phyloP scores from a whole-genome alignment of 2,888 invertebrate species.

The Petrolisthes cinctipes region DNA sequence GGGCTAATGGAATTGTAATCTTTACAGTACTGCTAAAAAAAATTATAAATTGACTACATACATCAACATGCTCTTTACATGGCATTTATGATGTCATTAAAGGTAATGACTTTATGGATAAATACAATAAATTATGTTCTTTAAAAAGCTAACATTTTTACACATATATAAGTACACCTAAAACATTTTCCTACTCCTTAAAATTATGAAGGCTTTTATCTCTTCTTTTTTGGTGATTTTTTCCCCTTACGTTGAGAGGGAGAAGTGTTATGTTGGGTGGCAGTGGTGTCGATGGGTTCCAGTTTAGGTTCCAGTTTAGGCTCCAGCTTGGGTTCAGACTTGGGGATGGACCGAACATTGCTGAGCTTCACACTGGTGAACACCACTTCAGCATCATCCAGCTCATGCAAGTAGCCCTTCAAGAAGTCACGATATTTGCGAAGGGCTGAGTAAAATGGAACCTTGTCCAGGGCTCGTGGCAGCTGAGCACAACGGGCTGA shows the following conservation, averaged over 20 bases:
- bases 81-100: neutral
- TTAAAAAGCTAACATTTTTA: neutral
- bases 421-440: conserved; percentile 95
- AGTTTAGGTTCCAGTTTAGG: conserved; percentile 16
- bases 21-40: neutral
- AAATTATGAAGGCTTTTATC: conserved; percentile 28
- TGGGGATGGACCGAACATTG: conserved; percentile 40
- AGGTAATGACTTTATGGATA: neutral
- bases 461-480: conserved; percentile 97
- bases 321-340: conserved; percentile 37
- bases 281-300: neutral
- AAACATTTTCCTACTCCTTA: conserved; percentile 14
- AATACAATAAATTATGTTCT: neutral
- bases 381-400: conserved; percentile 60
- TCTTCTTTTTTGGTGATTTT: conserved; percentile 47
- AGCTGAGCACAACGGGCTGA: conserved; percentile 96
- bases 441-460: conserved; percentile 95
- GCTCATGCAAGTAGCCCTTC: conserved; percentile 76
- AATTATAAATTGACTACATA: conserved; percentile 2
- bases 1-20: neutral
- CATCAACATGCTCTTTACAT: neutral
- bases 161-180: neutral
- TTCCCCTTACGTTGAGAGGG: conserved; percentile 33
- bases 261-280: conserved; percentile 16
- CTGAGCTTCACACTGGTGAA: conserved; percentile 55